Evolutionary conservation across 2,113 vertebrate species (phyloP).

Genomic region (Sinosuthora webbiana): DNA sequence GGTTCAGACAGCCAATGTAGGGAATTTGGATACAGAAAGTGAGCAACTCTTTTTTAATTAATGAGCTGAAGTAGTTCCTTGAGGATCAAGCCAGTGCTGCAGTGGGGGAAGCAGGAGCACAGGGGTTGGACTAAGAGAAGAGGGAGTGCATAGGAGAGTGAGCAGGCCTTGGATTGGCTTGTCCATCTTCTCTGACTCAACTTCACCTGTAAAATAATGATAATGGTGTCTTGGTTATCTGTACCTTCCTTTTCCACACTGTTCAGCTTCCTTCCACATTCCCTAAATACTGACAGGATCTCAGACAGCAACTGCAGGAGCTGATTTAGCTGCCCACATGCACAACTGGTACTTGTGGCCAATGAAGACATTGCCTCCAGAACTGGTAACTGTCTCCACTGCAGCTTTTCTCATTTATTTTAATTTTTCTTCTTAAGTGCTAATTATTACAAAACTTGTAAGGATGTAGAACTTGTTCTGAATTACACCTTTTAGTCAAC

Average conservation of each 20-base stretch:
- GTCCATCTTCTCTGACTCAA: neutral
- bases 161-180: neutral
- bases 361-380: neutral
- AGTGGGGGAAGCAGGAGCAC: neutral
- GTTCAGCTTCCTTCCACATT: neutral
- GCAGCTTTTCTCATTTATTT: neutral
- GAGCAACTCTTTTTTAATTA: neutral
- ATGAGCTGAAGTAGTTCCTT: neutral
- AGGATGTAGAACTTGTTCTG: neutral
- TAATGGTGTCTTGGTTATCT: neutral
- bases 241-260: neutral
- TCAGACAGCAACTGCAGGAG: neutral
- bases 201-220: neutral
- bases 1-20: neutral
- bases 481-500: neutral
- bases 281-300: neutral
- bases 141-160: accelerated
- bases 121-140: neutral
- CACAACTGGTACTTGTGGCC: neutral
- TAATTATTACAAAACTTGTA: neutral
- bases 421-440: neutral
- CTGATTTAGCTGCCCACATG: neutral
- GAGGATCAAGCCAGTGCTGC: neutral
- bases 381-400: neutral
- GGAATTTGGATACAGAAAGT: neutral